Conservation (phyloP, 2,113 vertebrate species). For the Clarias batrachus region DNA sequence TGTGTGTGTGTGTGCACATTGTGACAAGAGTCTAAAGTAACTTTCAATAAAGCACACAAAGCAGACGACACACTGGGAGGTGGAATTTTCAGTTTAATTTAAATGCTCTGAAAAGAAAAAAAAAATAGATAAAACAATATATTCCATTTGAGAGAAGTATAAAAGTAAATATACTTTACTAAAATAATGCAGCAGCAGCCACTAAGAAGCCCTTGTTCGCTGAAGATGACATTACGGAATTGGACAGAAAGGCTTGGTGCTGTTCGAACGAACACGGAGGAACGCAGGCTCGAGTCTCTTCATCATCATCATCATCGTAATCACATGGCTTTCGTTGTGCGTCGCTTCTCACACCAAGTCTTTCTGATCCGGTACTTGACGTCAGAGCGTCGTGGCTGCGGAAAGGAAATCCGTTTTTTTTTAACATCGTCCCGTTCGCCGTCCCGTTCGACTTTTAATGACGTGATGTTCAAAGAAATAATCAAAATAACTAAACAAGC, state of each 20-base stretch:
- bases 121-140: constrained; percentile 59
- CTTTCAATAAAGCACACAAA: neutral
- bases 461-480: neutral
- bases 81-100: constrained; percentile 52
- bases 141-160: constrained; percentile 58
- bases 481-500: neutral
- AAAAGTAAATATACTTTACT: constrained; percentile 61
- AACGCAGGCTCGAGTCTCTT: neutral
- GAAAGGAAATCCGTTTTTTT: constrained; percentile 9
- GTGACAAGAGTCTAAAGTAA: neutral
- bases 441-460: neutral
- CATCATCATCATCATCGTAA: neutral
- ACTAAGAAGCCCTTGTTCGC: constrained; percentile 61
- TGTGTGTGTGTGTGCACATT: too few relatives aligned
- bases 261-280: neutral
- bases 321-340: neutral
- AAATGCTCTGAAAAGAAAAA: constrained; percentile 58
- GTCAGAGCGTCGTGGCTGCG: constrained; percentile 9
- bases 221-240: constrained; percentile 43
- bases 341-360: constrained; percentile 6
- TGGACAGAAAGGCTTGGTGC: constrained; percentile 20
- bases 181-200: constrained; percentile 55
- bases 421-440: neutral
- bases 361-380: constrained; percentile 21
- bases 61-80: constrained; percentile 5